Evolutionary conservation across 2,113 vertebrate genomes (phyloP), one percentile per base, ranked within the genome.

Genomic region (Perognathus longimembris): DNA sequence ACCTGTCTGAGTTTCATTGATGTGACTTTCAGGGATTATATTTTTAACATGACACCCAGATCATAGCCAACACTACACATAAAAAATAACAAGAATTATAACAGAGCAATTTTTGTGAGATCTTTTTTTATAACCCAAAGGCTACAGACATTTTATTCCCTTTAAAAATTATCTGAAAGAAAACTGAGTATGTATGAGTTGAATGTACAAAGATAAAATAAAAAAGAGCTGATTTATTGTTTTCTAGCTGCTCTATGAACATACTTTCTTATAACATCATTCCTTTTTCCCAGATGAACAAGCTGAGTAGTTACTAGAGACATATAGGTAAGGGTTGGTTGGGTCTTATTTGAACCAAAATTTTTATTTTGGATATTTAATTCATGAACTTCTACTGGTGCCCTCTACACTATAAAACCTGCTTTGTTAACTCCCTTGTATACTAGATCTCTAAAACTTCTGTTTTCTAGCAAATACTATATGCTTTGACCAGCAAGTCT

Each of bases 341-440:
- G 14, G 45, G 15, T 36, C 26, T 70, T 20, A 32, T 50, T 73
- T 59, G 34, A n/a, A 70, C 21, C 38, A 14, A 6, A 18, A 38
- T 34, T 54, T 28, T 85, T 30, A 75, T 17, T 20, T 18, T 7
- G 32, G 42, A 18, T 3, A 7, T 70, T 17, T 9, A 3, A 24
- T 2, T 32, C 50, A 54, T 4, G 4, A 14, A 54, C 3, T 40
- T 89, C 21, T 10, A 4, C 1, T 3, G 7, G 0, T 1, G 26
- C 42, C 21, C 76, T 82, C 30, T n/a, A 64, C 45, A 59, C 63
- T 30, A 40, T 6, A 57, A 32, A 70, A 57, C 7, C 2, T 0
- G 34, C 12, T 76, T 91, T 83, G 45, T 54, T 80, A 54, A n/a
- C 34, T 20, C 11, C 20, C 21, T 42, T 70, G 21, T 71, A 26